A percentile compares a stretch with the other conserved stretches of the same genome.
phyloP scores from a whole-genome alignment of 2,797 vertebrate species.

The Clarias laeviceps region DNA sequence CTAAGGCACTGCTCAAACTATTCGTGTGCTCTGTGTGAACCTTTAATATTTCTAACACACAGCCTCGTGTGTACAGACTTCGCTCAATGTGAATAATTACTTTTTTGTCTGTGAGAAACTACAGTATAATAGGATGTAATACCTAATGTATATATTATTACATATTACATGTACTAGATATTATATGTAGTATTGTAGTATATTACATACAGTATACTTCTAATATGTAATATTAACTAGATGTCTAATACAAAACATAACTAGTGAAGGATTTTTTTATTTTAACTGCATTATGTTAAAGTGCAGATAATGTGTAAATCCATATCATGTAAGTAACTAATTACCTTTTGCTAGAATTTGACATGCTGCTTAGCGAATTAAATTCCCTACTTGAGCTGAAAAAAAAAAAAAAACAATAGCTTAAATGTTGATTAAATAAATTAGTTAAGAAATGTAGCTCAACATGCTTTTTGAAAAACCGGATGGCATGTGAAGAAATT shows the following conservation, averaged over 20 bases:
- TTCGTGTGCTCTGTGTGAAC: constrained; percentile 11
- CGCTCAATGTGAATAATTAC: neutral
- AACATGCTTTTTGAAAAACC: neutral
- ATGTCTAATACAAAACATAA: neutral
- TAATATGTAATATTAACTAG: too few species aligned
- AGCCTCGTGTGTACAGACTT: constrained; percentile 12
- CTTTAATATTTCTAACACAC: constrained; percentile 31
- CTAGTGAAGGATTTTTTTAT: neutral
- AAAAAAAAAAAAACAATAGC: too few species aligned
- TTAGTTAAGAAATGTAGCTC: neutral
- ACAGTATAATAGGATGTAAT: neutral
- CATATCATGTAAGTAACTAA: neutral
- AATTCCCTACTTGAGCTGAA: too few species aligned
- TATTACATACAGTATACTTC: too few species aligned
- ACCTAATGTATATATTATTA: too few species aligned
- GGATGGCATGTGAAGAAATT: neutral
- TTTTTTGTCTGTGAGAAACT: neutral
- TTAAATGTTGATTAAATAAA: neutral
- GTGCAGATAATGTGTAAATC: neutral
- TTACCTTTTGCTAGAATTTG: neutral
- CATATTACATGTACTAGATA: too few species aligned
- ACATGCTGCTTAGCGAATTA: neutral
- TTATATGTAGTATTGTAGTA: too few species aligned
- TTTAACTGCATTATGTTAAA: neutral
- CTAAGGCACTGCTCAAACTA: constrained; percentile 29